Conservation (phyloP, 2,113 vertebrate genomes). For the Nothoprocta pentlandii region DNA sequence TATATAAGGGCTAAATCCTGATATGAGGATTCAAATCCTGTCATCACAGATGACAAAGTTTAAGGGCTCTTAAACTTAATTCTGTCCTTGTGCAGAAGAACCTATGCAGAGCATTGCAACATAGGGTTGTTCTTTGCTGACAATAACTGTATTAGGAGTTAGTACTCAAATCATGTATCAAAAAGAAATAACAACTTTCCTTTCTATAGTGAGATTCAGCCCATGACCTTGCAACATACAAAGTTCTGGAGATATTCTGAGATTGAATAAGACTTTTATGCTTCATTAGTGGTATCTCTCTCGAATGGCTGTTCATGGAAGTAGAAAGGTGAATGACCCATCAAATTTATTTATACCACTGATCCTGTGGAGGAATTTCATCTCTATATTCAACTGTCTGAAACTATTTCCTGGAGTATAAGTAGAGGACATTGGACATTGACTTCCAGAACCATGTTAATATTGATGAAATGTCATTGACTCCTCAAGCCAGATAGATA, state of each 20-base stretch:
- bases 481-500: background rate
- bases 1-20: background rate
- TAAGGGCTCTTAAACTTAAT: background rate
- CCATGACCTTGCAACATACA: background rate
- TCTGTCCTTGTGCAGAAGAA: background rate
- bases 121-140: background rate
- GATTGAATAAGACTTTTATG: background rate
- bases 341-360: background rate
- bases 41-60: background rate
- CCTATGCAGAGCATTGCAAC: background rate
- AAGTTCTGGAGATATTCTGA: background rate
- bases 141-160: background rate
- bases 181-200: background rate
- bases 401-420: background rate
- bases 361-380: background rate
- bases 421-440: background rate
- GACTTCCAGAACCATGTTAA: background rate
- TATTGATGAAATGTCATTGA: background rate
- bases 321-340: background rate
- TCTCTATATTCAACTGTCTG: background rate
- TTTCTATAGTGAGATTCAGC: background rate
- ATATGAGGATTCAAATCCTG: background rate
- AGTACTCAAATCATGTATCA: background rate
- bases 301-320: background rate
- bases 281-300: accelerated